Conservation (phyloP, 2,888 invertebrate genomes). For the Gymnoscelis rufifasciata region DNA sequence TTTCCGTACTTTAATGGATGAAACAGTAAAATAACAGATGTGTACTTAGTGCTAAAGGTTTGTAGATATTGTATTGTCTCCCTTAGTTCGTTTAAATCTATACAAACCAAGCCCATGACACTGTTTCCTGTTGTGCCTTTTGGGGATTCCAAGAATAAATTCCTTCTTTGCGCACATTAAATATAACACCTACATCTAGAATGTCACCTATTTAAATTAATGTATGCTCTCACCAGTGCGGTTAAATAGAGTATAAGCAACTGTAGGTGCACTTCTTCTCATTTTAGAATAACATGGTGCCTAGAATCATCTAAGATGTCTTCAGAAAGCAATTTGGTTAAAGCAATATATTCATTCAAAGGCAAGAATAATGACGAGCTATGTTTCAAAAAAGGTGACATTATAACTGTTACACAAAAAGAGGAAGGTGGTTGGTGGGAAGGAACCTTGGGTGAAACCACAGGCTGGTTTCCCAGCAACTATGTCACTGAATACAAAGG, state of each 20-base stretch:
- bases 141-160: slow-evolving; percentile 33
- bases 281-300: slow-evolving; percentile 46
- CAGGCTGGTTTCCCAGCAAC: slow-evolving; percentile 99
- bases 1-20: slow-evolving; percentile 29
- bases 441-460: slow-evolving; percentile 95
- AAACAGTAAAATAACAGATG: too few relatives aligned
- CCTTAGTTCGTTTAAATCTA: too few relatives aligned
- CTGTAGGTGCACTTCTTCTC: slow-evolving; percentile 18
- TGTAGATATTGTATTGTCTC: too few relatives aligned
- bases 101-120: not conserved
- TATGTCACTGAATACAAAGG: slow-evolving; percentile 95
- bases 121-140: slow-evolving; percentile 32
- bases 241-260: too few relatives aligned
- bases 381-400: slow-evolving; percentile 96
- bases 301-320: slow-evolving; percentile 69
- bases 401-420: slow-evolving; percentile 96
- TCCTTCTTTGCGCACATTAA: slow-evolving; percentile 11
- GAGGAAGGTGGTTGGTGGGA: slow-evolving; percentile 99
- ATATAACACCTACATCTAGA: slow-evolving; percentile 3
- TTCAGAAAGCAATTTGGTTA: slow-evolving; percentile 84
- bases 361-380: slow-evolving; percentile 99
- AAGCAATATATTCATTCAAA: slow-evolving; percentile 95
- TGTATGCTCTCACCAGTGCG: too few relatives aligned
- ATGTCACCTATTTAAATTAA: too few relatives aligned
- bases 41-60: too few relatives aligned